Evolutionary conservation across 1,140 invertebrate species (phyloP).

Genomic region (Temnothorax curvispinosus): DNA sequence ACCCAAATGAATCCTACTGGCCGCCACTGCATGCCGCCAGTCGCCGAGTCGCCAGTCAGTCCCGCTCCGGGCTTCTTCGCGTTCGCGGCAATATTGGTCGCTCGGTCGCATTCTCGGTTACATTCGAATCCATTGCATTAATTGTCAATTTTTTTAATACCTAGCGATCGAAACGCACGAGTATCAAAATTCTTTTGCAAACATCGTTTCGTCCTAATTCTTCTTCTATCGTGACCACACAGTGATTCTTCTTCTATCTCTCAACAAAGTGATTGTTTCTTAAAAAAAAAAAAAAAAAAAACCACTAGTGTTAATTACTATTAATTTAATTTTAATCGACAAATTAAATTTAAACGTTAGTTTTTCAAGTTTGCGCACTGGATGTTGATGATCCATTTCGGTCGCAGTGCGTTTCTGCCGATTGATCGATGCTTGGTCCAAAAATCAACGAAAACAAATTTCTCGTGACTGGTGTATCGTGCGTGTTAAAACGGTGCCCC

Average conservation of each 20-base stretch:
- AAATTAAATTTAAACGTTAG: background rate
- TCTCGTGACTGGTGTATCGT: slow-evolving; percentile 29
- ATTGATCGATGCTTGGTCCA: background rate
- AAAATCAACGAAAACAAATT: background rate
- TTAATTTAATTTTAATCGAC: slow-evolving; percentile 11
- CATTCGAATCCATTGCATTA: background rate
- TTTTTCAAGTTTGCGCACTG: background rate
- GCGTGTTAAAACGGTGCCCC: slow-evolving; percentile 39
- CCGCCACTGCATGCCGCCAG: slow-evolving; percentile 3
- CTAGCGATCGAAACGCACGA: background rate
- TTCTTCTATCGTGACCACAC: background rate
- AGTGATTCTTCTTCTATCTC: too few species aligned
- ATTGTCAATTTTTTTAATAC: slow-evolving; percentile 19
- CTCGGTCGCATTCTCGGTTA: slow-evolving; percentile 35
- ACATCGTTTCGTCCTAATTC: background rate
- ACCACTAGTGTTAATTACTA: background rate
- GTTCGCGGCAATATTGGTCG: slow-evolving; percentile 75
- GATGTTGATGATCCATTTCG: background rate
- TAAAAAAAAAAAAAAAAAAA: background rate
- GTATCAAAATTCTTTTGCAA: background rate
- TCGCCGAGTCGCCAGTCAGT: slow-evolving; percentile 72
- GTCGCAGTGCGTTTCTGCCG: background rate
- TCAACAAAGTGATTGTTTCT: background rate
- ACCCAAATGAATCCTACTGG: slow-evolving; percentile 80
- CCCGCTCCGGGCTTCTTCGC: slow-evolving; percentile 79